phyloP scores from a whole-genome alignment of 2,113 vertebrate genomes.

The Apeltes quadracus region DNA sequence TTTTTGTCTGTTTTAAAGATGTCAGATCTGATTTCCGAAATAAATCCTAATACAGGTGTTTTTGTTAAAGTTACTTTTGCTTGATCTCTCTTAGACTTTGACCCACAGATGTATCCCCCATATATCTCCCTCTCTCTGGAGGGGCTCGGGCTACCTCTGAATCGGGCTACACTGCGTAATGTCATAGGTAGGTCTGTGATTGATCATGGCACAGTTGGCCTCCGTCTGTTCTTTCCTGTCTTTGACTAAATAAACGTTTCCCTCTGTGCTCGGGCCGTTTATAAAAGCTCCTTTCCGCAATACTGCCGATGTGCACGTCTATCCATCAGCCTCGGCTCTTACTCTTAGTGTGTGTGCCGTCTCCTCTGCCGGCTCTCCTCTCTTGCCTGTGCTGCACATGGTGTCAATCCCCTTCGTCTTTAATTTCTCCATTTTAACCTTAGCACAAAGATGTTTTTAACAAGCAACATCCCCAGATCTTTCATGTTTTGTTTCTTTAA shows the following conservation, averaged over 20 bases:
- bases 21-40: constrained; percentile 13
- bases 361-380: constrained; percentile 43
- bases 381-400: constrained; percentile 29
- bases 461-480: background rate
- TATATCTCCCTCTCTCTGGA: constrained; percentile 12
- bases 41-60: constrained; percentile 2
- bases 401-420: constrained; percentile 17
- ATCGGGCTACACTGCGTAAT: constrained; percentile 53
- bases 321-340: constrained; percentile 66
- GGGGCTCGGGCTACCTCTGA: constrained; percentile 50
- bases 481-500: background rate
- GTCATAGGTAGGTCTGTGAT: constrained; percentile 64
- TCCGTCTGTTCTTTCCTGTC: constrained; percentile 70
- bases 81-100: constrained; percentile 9
- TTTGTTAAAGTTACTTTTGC: constrained; percentile 15
- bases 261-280: constrained; percentile 66
- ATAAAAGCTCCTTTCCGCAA: constrained; percentile 68
- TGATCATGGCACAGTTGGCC: constrained; percentile 67
- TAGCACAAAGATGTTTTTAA: background rate
- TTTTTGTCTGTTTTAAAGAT: background rate
- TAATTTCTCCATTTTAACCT: constrained; percentile 13
- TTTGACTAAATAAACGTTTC: constrained; percentile 76
- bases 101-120: constrained; percentile 27
- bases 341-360: constrained; percentile 22
- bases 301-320: constrained; percentile 59